phyloP scores from a whole-genome alignment of 2,113 vertebrate genomes.

The Benitochromis conjunctus region DNA sequence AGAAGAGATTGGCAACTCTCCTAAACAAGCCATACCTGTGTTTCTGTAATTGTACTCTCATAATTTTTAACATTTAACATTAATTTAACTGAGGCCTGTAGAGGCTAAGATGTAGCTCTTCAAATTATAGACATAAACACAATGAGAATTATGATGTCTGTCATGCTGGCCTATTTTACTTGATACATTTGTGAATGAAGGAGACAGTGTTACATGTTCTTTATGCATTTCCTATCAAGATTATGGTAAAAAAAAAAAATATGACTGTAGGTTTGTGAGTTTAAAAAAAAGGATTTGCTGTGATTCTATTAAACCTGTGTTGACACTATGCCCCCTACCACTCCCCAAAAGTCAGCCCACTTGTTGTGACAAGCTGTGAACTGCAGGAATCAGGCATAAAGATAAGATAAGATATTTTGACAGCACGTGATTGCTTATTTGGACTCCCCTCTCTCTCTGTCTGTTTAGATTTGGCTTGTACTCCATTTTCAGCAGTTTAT shows the following conservation, averaged over 20 bases:
- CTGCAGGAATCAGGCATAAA: conserved; percentile 17
- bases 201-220: background rate
- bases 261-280: background rate
- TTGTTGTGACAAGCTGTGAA: conserved; percentile 4
- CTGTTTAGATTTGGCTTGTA: conserved; percentile 19
- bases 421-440: background rate
- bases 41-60: background rate
- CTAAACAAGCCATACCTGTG: background rate
- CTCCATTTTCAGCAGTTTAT: conserved; percentile 30
- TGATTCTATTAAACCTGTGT: background rate
- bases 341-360: background rate
- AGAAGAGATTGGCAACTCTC: background rate
- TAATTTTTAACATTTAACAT: background rate
- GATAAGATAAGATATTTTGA: conserved; percentile 28
- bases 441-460: background rate
- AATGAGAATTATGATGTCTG: background rate
- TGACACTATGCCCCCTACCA: background rate
- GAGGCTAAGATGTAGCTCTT: background rate
- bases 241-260: background rate
- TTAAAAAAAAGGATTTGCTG: background rate
- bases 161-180: background rate
- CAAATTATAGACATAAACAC: background rate
- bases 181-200: background rate
- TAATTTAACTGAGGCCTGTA: background rate
- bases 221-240: background rate